Conservation (phyloP, 2,888 invertebrate genomes). For the Ophion ellenae region DNA sequence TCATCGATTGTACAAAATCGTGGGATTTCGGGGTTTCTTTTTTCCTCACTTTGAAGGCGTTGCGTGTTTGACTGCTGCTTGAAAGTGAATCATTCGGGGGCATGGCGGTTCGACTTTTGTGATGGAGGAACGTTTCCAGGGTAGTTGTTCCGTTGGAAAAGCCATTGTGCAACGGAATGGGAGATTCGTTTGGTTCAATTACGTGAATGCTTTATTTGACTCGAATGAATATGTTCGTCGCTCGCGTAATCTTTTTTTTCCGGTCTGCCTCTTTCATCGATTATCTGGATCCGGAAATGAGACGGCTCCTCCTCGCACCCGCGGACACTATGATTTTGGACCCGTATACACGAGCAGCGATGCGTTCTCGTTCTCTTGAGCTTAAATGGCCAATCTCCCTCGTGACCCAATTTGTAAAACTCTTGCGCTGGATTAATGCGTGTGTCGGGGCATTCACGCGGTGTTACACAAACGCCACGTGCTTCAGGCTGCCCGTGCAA, state of each 20-base stretch:
- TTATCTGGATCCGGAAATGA: slow-evolving; percentile 29
- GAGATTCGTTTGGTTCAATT: not conserved
- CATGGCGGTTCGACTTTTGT: not conserved
- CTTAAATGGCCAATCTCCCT: slow-evolving; percentile 79
- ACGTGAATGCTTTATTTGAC: not conserved
- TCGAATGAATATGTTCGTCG: not conserved
- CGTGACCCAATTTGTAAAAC: slow-evolving; percentile 80
- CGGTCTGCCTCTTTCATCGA: slow-evolving; percentile 21
- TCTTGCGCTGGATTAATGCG: slow-evolving; percentile 30
- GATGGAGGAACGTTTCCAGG: not conserved
- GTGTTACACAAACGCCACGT: slow-evolving; percentile 8
- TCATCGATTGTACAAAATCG: no score
- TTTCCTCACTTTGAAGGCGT: no score
- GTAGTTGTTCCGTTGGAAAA: no score
- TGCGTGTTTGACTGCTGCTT: no score
- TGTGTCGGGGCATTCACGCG: slow-evolving; percentile 21
- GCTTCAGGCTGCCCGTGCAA: not conserved
- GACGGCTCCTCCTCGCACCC: slow-evolving; percentile 14
- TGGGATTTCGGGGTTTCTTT: no score
- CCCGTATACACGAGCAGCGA: not conserved
- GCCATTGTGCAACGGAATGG: no score
- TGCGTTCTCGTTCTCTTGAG: slow-evolving; percentile 60
- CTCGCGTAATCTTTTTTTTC: slow-evolving; percentile 14
- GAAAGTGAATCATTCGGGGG: no score
- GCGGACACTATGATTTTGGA: slow-evolving; percentile 16